phyloP scores from a whole-genome alignment of 1,140 invertebrate genomes.

The Ridgeia piscesae region DNA sequence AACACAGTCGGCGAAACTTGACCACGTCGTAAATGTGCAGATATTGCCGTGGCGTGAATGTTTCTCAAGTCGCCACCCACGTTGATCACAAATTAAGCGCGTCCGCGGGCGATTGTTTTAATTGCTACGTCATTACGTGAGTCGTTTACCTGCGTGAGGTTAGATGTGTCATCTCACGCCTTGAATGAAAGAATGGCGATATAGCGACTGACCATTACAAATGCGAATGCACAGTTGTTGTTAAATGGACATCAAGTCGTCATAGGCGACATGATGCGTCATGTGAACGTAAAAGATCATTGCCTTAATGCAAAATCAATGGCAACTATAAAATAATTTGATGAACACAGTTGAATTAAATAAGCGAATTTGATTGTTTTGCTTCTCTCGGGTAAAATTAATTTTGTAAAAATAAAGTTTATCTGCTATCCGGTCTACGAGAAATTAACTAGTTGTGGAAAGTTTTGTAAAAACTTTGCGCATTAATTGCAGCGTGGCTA shows the following conservation, averaged over 20 bases:
- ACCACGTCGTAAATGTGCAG: neutral
- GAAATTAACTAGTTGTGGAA: no score
- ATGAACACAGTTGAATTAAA: neutral
- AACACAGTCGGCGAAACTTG: neutral
- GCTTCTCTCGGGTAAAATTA: no score
- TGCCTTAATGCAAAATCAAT: neutral
- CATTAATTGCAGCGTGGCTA: no score
- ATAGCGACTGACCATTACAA: neutral
- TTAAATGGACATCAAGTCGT: no score
- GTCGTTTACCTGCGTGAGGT: neutral
- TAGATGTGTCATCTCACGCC: neutral
- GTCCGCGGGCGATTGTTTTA: neutral
- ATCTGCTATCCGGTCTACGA: no score
- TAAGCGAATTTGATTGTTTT: no score
- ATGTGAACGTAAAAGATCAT: no score
- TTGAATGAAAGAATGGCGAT: neutral
- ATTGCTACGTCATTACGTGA: neutral
- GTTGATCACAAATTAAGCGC: neutral
- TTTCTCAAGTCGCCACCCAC: neutral
- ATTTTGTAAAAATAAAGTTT: no score
- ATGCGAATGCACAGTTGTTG: no score
- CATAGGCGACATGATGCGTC: no score
- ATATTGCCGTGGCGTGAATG: neutral
- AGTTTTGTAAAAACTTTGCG: no score
- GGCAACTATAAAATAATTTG: neutral